Conservation (phyloP, 2,888 invertebrate species). For the Acanthococcus lagerstroemiae region DNA sequence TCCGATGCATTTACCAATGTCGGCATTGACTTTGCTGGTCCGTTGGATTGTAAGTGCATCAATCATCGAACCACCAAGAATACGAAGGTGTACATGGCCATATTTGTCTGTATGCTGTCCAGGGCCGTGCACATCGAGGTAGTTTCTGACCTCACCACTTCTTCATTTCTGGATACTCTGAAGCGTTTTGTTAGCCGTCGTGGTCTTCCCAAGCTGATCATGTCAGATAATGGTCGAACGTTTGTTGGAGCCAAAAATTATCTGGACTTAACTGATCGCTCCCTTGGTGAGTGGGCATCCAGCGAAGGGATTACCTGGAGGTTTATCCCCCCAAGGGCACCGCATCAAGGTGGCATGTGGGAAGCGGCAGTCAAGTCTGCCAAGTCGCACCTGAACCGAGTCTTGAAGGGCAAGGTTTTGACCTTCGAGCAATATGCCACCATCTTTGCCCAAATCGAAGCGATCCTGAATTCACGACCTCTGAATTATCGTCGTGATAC, state of each 20-base stretch:
- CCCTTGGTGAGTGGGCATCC: neutral
- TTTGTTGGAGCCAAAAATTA: conserved; percentile 11
- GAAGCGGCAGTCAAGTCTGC: conserved; percentile 12
- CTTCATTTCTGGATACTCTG: neutral
- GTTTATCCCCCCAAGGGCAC: conserved; percentile 5
- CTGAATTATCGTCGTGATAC: conserved; percentile 35
- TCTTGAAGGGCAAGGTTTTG: neutral
- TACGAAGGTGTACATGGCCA: neutral
- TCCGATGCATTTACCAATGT: neutral
- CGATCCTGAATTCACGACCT: conserved; percentile 33
- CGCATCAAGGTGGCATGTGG: conserved; percentile 11
- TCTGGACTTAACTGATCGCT: neutral
- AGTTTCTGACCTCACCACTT: conserved; percentile 1
- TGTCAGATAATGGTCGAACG: conserved; percentile 6
- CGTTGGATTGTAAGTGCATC: conserved; percentile 1
- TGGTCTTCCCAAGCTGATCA: conserved; percentile 32
- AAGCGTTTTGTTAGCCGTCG: conserved; percentile 36
- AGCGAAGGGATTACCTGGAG: conserved; percentile 35
- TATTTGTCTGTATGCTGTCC: conserved; percentile 9
- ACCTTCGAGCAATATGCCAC: conserved; percentile 8
- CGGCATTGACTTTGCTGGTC: conserved; percentile 15
- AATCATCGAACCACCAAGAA: neutral
- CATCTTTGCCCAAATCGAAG: no score
- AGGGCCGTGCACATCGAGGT: conserved; percentile 7
- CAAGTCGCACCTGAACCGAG: neutral